A percentile compares a stretch with the other conserved stretches of the same genome.
These are phyloP conservation scores for Melanocharis versteri DNA, from an alignment of 2,113 vertebrate genomes.

Conservation along the genomic window DNA sequence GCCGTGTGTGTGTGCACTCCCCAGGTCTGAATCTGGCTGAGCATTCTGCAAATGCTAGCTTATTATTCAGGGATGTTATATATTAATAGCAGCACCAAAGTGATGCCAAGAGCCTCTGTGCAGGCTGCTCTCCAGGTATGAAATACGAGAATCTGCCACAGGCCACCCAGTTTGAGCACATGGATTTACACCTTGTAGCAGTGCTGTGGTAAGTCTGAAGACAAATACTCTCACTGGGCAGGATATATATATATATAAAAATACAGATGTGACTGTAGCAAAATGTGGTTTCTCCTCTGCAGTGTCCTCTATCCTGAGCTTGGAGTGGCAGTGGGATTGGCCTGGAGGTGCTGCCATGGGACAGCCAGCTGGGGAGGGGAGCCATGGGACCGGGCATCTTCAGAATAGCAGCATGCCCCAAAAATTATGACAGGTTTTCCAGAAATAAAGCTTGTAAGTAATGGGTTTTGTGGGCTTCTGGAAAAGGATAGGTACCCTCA, in stretches of 20 bases:
- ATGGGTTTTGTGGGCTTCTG: background rate
- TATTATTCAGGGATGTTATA: background rate
- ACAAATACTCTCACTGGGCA: background rate
- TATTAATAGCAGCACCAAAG: background rate
- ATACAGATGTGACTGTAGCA: background rate
- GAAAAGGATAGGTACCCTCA: background rate
- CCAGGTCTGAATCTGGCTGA: background rate
- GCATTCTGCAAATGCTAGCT: background rate
- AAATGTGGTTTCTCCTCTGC: background rate
- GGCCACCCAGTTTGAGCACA: background rate
- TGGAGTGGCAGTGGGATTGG: background rate
- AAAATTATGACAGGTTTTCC: background rate
- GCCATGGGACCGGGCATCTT: background rate
- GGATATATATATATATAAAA: too few species aligned
- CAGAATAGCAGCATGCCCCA: background rate
- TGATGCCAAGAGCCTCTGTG: background rate
- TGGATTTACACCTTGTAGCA: background rate
- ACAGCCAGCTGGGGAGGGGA: background rate
- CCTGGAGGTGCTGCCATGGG: background rate
- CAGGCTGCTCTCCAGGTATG: background rate
- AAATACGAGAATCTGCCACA: background rate
- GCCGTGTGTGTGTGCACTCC: background rate
- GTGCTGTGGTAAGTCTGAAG: background rate
- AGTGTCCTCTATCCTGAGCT: background rate
- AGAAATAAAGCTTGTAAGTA: background rate